Evolutionary conservation across 2,113 vertebrate species (phyloP).

Genomic region (Genyomyrus donnyi): DNA sequence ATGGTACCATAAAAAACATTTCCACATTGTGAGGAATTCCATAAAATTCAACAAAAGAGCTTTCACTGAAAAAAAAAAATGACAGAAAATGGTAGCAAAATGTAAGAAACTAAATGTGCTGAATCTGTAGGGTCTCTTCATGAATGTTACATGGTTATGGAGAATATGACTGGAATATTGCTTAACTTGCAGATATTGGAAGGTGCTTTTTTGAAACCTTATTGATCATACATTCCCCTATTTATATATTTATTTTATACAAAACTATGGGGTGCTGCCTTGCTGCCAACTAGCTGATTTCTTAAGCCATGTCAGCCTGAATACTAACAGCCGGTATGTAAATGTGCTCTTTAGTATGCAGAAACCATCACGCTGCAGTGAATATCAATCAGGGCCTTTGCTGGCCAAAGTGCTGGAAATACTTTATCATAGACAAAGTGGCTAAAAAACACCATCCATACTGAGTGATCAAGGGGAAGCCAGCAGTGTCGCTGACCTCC

Average conservation of each 20-base stretch:
- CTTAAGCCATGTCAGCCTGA: conserved; percentile 20
- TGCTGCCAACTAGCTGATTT: conserved; percentile 21
- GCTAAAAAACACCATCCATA: conserved; percentile 23
- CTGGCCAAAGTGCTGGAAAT: conserved; percentile 22
- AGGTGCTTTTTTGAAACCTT: neutral
- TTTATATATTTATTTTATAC: conserved; percentile 29
- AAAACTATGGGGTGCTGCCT: conserved; percentile 23
- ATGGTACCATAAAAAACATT: neutral
- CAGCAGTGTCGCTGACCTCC: conserved; percentile 13
- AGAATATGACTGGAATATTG: neutral
- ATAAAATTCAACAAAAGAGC: neutral
- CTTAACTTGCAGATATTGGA: neutral
- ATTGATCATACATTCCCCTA: conserved; percentile 13
- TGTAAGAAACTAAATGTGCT: neutral
- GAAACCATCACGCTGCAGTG: conserved; percentile 33
- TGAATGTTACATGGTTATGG: neutral
- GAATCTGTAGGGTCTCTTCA: neutral
- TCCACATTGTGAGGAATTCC: neutral
- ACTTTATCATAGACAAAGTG: conserved; percentile 19
- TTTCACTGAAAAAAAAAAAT: neutral
- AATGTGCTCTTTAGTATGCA: conserved; percentile 38
- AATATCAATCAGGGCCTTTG: conserved; percentile 37
- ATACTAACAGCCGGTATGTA: conserved; percentile 32
- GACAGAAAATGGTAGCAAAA: neutral
- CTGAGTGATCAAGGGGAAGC: conserved; percentile 22